phyloP scores from a whole-genome alignment of 1,140 invertebrate species.

The Hyles vespertilio region DNA sequence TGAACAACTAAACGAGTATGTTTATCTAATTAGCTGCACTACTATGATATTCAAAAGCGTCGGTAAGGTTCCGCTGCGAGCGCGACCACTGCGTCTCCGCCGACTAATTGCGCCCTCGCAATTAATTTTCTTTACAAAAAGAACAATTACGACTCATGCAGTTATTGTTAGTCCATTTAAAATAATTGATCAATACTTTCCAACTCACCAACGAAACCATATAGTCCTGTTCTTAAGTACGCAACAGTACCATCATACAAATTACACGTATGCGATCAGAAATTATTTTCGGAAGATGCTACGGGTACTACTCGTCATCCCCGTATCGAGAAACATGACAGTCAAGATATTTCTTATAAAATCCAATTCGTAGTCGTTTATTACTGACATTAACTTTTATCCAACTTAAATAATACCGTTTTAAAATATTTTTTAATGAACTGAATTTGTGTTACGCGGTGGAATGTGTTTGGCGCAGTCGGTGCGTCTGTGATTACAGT shows the following conservation, averaged over 20 bases:
- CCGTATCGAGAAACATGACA: constrained; percentile 6
- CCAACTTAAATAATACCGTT: constrained; percentile 15
- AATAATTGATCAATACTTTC: too few relatives aligned
- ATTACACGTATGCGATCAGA: too few relatives aligned
- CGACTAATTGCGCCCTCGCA: constrained; percentile 60
- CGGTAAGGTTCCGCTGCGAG: constrained; percentile 62
- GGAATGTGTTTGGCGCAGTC: constrained; percentile 19
- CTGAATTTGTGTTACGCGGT: constrained; percentile 21
- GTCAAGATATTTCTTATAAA: constrained; percentile 12
- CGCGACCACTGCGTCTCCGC: constrained; percentile 36
- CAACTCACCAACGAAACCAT: too few relatives aligned
- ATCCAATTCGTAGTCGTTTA: constrained; percentile 18
- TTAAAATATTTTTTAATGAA: constrained; percentile 25
- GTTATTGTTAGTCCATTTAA: too few relatives aligned
- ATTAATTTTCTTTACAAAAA: constrained; percentile 23
- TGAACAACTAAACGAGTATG: constrained; percentile 51
- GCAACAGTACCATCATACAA: too few relatives aligned
- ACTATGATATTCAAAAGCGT: constrained; percentile 69
- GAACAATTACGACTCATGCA: too few relatives aligned
- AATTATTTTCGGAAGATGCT: too few relatives aligned
- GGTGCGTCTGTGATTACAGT: constrained; percentile 18
- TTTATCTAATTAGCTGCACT: constrained; percentile 66
- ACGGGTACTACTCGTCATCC: too few relatives aligned
- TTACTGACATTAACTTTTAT: constrained; percentile 25
- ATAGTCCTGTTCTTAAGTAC: too few relatives aligned